phyloP scores from a whole-genome alignment of 1,140 invertebrate genomes.

The Pseudomyrmex concolor region DNA sequence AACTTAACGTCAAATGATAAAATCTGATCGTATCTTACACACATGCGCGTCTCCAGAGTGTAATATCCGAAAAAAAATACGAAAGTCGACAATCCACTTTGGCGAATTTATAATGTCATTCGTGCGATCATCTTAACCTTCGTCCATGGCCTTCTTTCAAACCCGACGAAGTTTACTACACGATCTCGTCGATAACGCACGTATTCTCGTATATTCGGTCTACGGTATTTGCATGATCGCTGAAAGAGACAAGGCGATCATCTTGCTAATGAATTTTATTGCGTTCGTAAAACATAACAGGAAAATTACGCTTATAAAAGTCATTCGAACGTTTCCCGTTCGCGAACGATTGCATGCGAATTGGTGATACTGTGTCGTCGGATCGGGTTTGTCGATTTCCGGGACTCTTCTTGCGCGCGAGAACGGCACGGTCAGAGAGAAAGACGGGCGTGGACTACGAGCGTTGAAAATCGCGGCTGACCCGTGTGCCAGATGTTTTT shows the following conservation, averaged over 20 bases:
- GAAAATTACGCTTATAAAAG: no score
- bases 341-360: neutral
- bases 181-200: constrained; percentile 8
- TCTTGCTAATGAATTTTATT: neutral
- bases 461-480: constrained; percentile 67
- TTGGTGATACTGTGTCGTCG: neutral
- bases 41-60: neutral
- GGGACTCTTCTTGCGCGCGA: constrained; percentile 21
- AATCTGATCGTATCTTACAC: neutral
- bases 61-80: neutral
- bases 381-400: constrained; percentile 5
- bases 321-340: neutral
- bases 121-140: constrained; percentile 40
- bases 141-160: constrained; percentile 39
- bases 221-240: neutral
- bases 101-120: constrained; percentile 33
- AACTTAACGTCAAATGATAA: constrained; percentile 9
- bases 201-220: neutral
- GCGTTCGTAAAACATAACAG: no score
- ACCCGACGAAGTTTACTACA: constrained; percentile 5
- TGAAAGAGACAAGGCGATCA: neutral
- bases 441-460: constrained; percentile 57
- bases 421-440: neutral
- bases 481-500: constrained; percentile 51
- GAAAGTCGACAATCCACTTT: neutral